Percentiles rank a stretch among this genome's conserved stretches.
phyloP scores from a whole-genome alignment of 2,797 vertebrate species.

The Toxotes lorentzi region DNA sequence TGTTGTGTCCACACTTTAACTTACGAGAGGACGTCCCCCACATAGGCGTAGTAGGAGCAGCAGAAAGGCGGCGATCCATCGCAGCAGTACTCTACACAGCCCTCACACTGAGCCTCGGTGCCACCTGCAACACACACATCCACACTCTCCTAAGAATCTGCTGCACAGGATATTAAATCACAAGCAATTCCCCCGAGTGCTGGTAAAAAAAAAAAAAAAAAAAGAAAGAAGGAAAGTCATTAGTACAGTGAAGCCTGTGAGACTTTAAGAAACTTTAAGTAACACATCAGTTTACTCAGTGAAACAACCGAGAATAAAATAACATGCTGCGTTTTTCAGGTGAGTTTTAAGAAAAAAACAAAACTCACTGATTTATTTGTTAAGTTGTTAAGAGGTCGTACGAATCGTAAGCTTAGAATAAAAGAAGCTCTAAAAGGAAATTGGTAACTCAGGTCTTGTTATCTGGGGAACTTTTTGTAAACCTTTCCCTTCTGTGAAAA shows the following conservation, averaged over 20 bases:
- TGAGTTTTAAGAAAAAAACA: not conserved
- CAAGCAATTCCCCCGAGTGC: not conserved
- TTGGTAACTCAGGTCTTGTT: not conserved
- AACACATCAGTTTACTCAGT: not conserved
- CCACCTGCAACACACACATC: slow-evolving; percentile 82
- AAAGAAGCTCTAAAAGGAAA: slow-evolving; percentile 9
- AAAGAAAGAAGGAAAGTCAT: not conserved
- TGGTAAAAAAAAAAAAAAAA: not conserved
- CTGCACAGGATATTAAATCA: not conserved
- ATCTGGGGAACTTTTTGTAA: not conserved
- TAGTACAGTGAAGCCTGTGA: too few relatives aligned
- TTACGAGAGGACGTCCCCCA: slow-evolving; percentile 94
- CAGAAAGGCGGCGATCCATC: slow-evolving; percentile 91
- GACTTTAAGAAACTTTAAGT: not conserved
- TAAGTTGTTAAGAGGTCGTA: not conserved
- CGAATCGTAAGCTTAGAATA: not conserved
- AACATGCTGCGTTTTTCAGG: not conserved
- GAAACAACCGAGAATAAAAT: not conserved
- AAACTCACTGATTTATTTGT: not conserved
- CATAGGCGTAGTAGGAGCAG: slow-evolving; percentile 95
- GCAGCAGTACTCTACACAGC: slow-evolving; percentile 93
- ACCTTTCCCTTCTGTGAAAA: not conserved
- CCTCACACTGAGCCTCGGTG: slow-evolving; percentile 88
- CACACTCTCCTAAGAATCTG: not conserved
- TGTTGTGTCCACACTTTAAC: slow-evolving; percentile 59